Percentiles rank a stretch among this genome's conserved stretches.
Conservation (phyloP, 2,797 vertebrate genomes). For the Epinephelus coioides region DNA sequence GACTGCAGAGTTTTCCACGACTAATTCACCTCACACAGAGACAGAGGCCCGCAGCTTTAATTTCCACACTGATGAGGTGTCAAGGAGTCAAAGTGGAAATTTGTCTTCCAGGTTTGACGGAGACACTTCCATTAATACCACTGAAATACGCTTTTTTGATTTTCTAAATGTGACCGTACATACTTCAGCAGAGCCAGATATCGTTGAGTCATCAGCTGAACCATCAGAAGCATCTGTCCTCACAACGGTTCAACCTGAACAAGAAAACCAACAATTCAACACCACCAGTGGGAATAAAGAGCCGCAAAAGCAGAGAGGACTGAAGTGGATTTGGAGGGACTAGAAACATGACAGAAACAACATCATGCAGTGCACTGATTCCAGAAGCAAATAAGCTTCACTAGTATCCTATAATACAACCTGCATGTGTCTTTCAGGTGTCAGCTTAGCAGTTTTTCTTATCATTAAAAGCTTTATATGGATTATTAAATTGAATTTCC, state of each 20-base stretch:
- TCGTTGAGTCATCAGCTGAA: constrained; percentile 2
- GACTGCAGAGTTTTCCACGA: constrained; percentile 6
- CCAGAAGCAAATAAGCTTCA: neutral
- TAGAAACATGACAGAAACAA: neutral
- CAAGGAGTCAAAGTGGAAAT: constrained; percentile 19
- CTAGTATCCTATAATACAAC: neutral
- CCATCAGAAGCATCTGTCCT: neutral
- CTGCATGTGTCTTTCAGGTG: neutral
- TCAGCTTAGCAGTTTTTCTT: neutral
- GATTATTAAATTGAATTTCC: neutral
- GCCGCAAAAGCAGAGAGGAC: neutral
- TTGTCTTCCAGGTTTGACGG: neutral
- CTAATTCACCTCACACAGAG: constrained; percentile 16
- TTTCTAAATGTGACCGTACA: constrained; percentile 1
- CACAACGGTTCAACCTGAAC: neutral
- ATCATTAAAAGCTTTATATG: neutral
- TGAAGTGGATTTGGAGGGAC: constrained; percentile 31
- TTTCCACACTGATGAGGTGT: constrained; percentile 7
- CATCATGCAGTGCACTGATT: no score
- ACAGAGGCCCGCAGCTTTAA: neutral
- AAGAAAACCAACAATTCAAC: constrained; percentile 20
- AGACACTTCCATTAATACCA: constrained; percentile 14
- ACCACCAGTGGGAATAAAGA: constrained; percentile 1
- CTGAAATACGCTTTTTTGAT: constrained; percentile 1
- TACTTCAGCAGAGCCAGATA: neutral